phyloP scores from a whole-genome alignment of 1,140 invertebrate species.

The Zaprionus davidi region DNA sequence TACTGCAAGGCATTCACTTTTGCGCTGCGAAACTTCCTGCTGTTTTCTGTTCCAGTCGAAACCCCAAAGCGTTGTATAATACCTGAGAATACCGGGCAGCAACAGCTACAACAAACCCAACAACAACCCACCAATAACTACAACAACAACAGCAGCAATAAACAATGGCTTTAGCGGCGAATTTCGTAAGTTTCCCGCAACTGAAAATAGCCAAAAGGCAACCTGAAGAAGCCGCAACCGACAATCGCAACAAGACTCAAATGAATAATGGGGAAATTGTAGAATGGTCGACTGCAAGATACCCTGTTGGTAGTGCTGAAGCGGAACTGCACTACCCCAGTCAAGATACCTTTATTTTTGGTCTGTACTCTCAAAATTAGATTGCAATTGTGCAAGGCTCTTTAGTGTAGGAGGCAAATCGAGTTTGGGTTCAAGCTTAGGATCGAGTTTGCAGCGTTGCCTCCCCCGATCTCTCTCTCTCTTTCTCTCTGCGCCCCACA shows the following conservation, averaged over 20 bases:
- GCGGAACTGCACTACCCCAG: neutral
- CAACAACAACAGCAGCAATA: slow-evolving; percentile 27
- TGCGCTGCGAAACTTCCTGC: slow-evolving; percentile 41
- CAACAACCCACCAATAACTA: slow-evolving; percentile 5
- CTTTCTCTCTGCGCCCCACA: neutral
- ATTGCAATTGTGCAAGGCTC: slow-evolving; percentile 56
- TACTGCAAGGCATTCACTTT: slow-evolving; percentile 45
- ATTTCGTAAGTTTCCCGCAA: slow-evolving; percentile 61
- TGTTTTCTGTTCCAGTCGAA: slow-evolving; percentile 28
- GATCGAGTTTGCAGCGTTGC: slow-evolving; percentile 18
- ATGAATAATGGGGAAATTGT: slow-evolving; percentile 1
- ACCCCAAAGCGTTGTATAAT: slow-evolving; percentile 45
- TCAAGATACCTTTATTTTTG: neutral
- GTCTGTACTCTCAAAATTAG: slow-evolving; percentile 36
- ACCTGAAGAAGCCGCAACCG: slow-evolving; percentile 47
- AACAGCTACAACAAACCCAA: slow-evolving; percentile 11
- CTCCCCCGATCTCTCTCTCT: slow-evolving; percentile 1
- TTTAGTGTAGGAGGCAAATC: slow-evolving; percentile 43
- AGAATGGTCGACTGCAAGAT: neutral
- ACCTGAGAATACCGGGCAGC: slow-evolving; percentile 48
- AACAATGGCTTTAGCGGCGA: slow-evolving; percentile 36
- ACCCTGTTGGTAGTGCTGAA: neutral
- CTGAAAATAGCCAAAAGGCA: slow-evolving; percentile 48
- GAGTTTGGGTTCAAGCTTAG: slow-evolving; percentile 10
- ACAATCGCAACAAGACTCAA: slow-evolving; percentile 35